A percentile compares a stretch with the other conserved stretches of the same genome.
These are phyloP conservation scores for Phylloscopus collybita DNA, from an alignment of 2,797 vertebrate species.

Conservation along the genomic window DNA sequence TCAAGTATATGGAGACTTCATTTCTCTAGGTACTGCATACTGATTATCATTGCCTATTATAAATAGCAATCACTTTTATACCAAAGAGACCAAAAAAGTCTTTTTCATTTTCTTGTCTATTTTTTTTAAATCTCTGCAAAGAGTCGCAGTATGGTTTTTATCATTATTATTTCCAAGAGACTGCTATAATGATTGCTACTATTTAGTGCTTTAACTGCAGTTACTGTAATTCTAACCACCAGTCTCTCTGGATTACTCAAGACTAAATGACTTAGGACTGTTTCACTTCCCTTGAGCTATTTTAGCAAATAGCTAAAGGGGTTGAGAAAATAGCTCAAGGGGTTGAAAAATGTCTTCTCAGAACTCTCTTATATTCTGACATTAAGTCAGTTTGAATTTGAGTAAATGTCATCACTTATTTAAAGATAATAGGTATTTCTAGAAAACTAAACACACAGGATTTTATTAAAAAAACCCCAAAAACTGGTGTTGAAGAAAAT, in stretches of 20 bases:
- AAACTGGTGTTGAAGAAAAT: not conserved
- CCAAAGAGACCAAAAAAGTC: not conserved
- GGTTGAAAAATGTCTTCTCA: not conserved
- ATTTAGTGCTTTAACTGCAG: not conserved
- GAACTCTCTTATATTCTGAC: not conserved
- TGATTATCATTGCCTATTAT: not conserved
- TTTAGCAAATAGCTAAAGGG: slow-evolving; percentile 26
- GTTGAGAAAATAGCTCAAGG: slow-evolving; percentile 23
- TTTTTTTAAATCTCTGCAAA: not conserved
- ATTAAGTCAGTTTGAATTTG: slow-evolving; percentile 7
- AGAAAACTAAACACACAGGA: not conserved
- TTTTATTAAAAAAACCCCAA: not conserved
- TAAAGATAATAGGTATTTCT: not conserved
- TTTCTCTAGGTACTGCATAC: not conserved
- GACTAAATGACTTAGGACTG: not conserved
- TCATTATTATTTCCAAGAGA: not conserved
- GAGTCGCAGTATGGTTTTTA: not conserved
- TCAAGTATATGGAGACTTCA: not conserved
- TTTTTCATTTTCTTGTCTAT: not conserved
- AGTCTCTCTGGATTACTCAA: not conserved
- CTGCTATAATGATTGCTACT: not conserved
- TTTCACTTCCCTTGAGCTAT: slow-evolving; percentile 2
- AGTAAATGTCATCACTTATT: not conserved
- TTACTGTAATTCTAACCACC: not conserved
- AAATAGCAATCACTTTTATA: not conserved